Percentiles rank a stretch among this genome's conserved stretches.
These are phyloP conservation scores for Micromesistius poutassou DNA, from an alignment of 2,797 vertebrate species.

Conservation along the genomic window DNA sequence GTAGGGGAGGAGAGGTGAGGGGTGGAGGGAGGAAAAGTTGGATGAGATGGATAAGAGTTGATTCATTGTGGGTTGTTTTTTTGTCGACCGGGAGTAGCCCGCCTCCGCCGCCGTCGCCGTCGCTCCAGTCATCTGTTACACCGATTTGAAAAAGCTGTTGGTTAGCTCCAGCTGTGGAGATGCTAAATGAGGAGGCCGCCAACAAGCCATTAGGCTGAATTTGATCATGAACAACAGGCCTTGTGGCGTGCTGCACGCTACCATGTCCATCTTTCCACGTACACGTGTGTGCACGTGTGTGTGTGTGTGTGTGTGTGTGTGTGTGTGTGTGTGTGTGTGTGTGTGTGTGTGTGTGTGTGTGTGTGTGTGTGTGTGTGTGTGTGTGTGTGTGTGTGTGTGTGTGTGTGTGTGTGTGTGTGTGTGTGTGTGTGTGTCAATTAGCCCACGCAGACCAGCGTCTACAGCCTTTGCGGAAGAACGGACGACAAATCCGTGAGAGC, in stretches of 20 bases:
- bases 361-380: not conserved
- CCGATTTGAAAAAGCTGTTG: not conserved
- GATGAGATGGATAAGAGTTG: not conserved
- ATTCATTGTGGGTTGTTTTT: not conserved
- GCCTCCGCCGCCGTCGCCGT: too few species aligned
- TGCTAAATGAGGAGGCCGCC: not conserved
- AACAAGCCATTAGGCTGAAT: not conserved
- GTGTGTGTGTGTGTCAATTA: not conserved
- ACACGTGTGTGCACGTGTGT: not conserved
- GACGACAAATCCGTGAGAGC: not conserved
- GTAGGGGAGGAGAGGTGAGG: not conserved
- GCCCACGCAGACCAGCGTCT: not conserved
- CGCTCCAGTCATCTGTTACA: not conserved
- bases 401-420: not conserved
- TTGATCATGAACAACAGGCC: not conserved
- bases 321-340: not conserved
- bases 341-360: not conserved
- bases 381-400: too few species aligned
- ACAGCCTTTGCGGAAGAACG: not conserved
- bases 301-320: not conserved
- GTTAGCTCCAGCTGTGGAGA: not conserved
- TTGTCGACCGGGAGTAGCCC: not conserved
- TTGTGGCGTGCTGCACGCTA: not conserved
- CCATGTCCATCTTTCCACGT: not conserved
- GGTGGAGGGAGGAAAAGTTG: conserved; percentile 4